Base-by-base conservation (phyloP, 2,113 vertebrate genomes). In the Euleptes europaea region DNA sequence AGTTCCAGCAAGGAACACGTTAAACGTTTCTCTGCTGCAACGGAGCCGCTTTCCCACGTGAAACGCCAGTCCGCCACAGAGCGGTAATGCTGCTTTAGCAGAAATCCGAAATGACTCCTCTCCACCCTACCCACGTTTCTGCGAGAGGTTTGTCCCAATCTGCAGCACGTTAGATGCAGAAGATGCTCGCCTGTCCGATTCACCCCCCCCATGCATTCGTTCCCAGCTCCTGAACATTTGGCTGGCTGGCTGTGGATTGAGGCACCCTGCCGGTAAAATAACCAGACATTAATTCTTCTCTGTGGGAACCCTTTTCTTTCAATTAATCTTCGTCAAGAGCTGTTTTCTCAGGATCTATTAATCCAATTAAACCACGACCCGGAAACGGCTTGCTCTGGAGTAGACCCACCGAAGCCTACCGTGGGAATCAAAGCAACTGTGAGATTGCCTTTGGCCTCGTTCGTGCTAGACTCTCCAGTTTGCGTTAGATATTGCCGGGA, bases 261-360 rank as follows among this genome's bases (percentile, higher is more conserved):
- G 85, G 90, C 74, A 75, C 40, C 70, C 80, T 33, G 40, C 82
- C 87, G 88, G 90, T 74, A 80, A 74, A 80, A 80, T 80, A 80
- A 88, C 54, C 31, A 80, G 88, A 87, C 80, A 88, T 40, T 33
- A 82, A 90, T 87, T 80, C 85, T 72, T 60, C 86, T 81, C 84
- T 21, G 65, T 28, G 19, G 19, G 77, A 82, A 75, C 60, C 17
- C 83, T 80, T 88, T 80, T 44, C 42, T 84, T 84, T 80, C 85
- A 82, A 91, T 90, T 91, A 86, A 91, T 69, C 71, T 51, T 85
- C 79, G 78, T 65, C 76, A 82, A 84, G 51, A 78, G 77, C 81
- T 83, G 84, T 84, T 90, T 91, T 71, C 88, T 78, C 87, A 88
- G 75, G 90, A 93, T 89, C 88, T 78, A 82, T 31, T 88, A 92